Evolutionary conservation across 2,113 vertebrate species (phyloP).

Genomic region (Climacteris rufus): DNA sequence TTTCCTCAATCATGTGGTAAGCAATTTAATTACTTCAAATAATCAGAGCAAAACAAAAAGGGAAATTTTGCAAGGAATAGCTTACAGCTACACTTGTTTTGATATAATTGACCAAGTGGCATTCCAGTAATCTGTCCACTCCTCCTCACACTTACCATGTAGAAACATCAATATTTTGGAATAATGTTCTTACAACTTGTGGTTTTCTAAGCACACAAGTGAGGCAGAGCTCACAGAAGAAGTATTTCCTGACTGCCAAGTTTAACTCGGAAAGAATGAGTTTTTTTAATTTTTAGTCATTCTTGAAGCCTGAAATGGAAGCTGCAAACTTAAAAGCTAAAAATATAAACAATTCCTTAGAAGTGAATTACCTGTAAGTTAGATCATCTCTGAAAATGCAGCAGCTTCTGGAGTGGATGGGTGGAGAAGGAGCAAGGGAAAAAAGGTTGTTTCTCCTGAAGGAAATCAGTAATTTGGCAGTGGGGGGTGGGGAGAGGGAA

Average conservation of each 20-base stretch:
- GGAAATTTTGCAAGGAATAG: neutral
- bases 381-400: neutral
- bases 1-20: neutral
- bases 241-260: neutral
- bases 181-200: neutral
- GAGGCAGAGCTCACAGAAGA: neutral
- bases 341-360: neutral
- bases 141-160: neutral
- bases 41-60: neutral
- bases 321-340: neutral
- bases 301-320: neutral
- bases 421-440: neutral
- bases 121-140: neutral
- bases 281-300: neutral
- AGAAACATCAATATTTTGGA: neutral
- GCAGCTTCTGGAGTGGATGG: neutral
- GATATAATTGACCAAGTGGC: neutral
- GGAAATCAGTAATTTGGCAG: neutral
- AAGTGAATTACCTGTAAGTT: neutral
- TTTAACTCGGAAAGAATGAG: neutral
- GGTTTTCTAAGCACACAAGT: neutral
- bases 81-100: neutral
- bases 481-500: neutral
- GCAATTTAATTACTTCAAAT: neutral
- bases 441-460: neutral